phyloP scores from a whole-genome alignment of 2,888 invertebrate genomes.

The Girardia tigrina region DNA sequence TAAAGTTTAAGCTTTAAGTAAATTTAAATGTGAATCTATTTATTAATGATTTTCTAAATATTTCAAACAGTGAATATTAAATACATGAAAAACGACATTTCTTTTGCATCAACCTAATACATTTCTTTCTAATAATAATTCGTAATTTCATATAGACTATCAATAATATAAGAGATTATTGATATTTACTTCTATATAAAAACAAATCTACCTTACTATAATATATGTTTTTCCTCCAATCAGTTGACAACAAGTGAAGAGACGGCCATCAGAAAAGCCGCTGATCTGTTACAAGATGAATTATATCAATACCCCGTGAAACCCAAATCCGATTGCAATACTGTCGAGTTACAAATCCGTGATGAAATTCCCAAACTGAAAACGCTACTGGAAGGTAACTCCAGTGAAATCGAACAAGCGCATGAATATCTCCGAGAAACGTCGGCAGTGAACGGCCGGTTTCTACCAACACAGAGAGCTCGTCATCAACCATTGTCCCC shows the following conservation, averaged over 20 bases:
- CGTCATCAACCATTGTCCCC: constrained; percentile 31
- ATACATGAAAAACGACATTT: too few relatives aligned
- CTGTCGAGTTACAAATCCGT: background rate
- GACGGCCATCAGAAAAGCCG: background rate
- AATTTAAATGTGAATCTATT: too few relatives aligned
- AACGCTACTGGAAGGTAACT: background rate
- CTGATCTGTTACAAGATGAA: background rate
- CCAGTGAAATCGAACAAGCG: background rate
- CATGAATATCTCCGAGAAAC: constrained; percentile 33
- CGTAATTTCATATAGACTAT: too few relatives aligned
- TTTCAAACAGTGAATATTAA: too few relatives aligned
- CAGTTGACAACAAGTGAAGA: constrained; percentile 1
- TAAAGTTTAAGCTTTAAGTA: too few relatives aligned
- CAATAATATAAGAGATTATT: too few relatives aligned
- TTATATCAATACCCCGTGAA: background rate
- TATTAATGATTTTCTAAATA: too few relatives aligned
- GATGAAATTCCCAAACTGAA: background rate
- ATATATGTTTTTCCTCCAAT: too few relatives aligned
- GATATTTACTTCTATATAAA: too few relatives aligned
- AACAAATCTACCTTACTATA: too few relatives aligned
- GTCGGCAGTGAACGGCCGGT: constrained; percentile 33
- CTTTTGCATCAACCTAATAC: too few relatives aligned
- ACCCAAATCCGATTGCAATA: background rate
- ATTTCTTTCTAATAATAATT: too few relatives aligned
- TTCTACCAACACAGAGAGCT: constrained; percentile 28